Conservation (phyloP, 2,888 invertebrate genomes). For the Crocallis elinguaria region DNA sequence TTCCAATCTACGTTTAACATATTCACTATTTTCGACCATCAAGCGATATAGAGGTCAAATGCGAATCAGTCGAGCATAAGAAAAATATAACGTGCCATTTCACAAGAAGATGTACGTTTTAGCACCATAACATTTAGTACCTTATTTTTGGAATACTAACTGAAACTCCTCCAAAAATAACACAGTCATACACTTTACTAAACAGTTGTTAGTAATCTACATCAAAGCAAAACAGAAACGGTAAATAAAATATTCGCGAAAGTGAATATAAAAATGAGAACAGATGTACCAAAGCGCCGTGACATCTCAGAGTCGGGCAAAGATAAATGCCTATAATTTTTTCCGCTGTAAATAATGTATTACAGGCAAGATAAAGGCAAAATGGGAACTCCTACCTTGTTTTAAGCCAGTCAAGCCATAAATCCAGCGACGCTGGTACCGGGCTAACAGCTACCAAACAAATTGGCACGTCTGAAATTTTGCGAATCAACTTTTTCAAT, state of each 20-base stretch:
- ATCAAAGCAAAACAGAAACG: neutral
- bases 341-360: conserved; percentile 62
- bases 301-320: conserved; percentile 51
- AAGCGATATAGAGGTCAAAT: too few species aligned
- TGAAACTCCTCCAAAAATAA: too few species aligned
- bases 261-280: conserved; percentile 16
- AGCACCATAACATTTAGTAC: too few species aligned
- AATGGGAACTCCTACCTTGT: conserved; percentile 55
- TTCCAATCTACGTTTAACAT: too few species aligned
- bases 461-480: conserved; percentile 61
- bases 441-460: conserved; percentile 54
- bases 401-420: conserved; percentile 55
- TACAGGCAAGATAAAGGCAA: conserved; percentile 57
- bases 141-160: too few species aligned
- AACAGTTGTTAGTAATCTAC: too few species aligned
- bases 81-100: too few species aligned
- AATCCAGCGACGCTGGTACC: conserved; percentile 45
- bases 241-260: conserved; percentile 13
- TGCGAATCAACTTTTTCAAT: conserved; percentile 61
- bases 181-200: too few species aligned
- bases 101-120: too few species aligned
- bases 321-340: conserved; percentile 60
- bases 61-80: too few species aligned
- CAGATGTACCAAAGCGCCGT: conserved; percentile 41
- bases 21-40: too few species aligned